Percentiles rank a stretch among this genome's conserved stretches.
These are phyloP conservation scores for Caretta caretta DNA, from an alignment of 2,113 vertebrate genomes.

Conservation along the genomic window DNA sequence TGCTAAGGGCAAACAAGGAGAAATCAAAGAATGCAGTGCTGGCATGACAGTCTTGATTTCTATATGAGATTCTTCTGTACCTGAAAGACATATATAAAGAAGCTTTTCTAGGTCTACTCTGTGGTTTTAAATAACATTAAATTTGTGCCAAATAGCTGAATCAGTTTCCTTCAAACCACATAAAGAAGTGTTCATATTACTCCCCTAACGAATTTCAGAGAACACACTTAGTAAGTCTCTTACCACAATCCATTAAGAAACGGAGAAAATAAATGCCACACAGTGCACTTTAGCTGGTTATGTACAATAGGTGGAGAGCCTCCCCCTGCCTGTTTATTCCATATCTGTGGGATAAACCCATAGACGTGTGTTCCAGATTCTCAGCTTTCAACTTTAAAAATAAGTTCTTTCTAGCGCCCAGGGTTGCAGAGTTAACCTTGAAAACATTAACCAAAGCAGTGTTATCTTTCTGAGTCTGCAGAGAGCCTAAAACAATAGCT, in stretches of 20 bases:
- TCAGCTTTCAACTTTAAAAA: neutral
- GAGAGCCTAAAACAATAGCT: neutral
- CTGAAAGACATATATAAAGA: neutral
- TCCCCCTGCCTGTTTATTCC: neutral
- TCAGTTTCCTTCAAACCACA: neutral
- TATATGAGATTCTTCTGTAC: too few species aligned
- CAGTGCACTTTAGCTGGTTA: neutral
- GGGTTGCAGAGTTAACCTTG: neutral
- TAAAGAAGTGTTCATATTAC: neutral
- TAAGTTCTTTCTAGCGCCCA: neutral
- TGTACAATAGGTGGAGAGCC: neutral
- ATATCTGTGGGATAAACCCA: neutral
- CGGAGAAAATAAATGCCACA: neutral
- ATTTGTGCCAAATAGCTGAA: neutral
- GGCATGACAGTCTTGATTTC: neutral
- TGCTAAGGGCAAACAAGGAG: neutral
- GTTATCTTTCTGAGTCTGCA: neutral
- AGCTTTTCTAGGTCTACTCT: neutral
- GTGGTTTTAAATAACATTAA: neutral
- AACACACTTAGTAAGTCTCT: neutral
- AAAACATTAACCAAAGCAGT: neutral
- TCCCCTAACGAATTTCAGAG: neutral
- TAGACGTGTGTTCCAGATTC: neutral
- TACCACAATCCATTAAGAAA: neutral
- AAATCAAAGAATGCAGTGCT: neutral